Base-by-base conservation (phyloP, 2,113 vertebrate species). In the Malaclemys terrapin region DNA sequence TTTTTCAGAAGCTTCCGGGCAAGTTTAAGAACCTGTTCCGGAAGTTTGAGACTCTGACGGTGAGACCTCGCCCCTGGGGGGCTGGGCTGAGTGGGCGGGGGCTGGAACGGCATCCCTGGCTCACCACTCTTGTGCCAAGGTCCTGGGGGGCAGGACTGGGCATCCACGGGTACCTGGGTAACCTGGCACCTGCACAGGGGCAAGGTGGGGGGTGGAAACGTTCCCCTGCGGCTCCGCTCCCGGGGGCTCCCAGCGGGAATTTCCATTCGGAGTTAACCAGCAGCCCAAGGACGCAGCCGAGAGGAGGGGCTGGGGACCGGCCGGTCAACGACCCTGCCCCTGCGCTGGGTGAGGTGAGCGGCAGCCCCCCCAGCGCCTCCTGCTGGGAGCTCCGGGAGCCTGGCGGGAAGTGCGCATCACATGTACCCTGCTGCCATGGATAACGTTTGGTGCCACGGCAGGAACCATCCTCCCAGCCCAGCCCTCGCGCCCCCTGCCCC, bases 11-110 rank as follows among this genome's bases (percentile, higher is more conserved):
- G 89, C 98, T 99, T 72, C 99, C 99, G 0, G 99, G 99, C 89
- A 99, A 99, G 97, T 99, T 99, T 98, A 99, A 99, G 98, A 99
- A 99, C 94, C 98, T 99, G 92, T 99, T 99, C 90, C 99, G 99
- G 95, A 99, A 99, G 98, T 99, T 99, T 42, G 99, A 99, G 97
- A 99, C 99, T 94, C 96, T 99, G 54, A 99, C 99, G 72, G 99
- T 99, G 96, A 99, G 99, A 53, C 9, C 56, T 20, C 12, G 10
- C 6, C 56, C 10, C 12, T n/a, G 62, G 31, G 62, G 35, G 16
- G 65, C 19, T 2, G 31, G 24, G 42, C 42, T 75, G 69, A 22
- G 65, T 6, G 6, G 35, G 62, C 1, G 13, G 31, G 13, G 17
- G 10, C 50, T 50, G 50, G 50, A 50, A 50, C 5, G n/a, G 72